Percentiles rank a stretch among this genome's conserved stretches.
phyloP scores from a whole-genome alignment of 2,113 vertebrate genomes.

The Callocephalon fimbriatum region DNA sequence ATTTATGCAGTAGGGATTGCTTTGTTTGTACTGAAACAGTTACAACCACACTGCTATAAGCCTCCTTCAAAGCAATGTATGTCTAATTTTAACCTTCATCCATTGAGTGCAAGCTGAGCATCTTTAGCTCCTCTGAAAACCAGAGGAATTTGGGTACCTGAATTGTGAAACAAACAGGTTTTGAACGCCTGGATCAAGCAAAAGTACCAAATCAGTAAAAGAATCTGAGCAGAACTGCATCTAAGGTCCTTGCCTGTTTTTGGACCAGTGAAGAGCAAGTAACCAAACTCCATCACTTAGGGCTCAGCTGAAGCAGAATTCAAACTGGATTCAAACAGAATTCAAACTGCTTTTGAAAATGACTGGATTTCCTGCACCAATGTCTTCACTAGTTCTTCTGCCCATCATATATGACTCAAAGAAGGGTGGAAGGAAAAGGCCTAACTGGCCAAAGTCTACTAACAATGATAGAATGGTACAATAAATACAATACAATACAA shows the following conservation, averaged over 20 bases:
- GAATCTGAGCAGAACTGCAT: neutral
- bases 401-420: neutral
- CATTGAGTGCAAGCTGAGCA: neutral
- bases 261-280: neutral
- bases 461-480: neutral
- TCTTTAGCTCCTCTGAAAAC: neutral
- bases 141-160: neutral
- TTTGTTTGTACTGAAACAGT: neutral
- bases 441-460: neutral
- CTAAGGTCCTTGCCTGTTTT: neutral
- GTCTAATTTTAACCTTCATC: neutral
- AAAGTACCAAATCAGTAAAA: neutral
- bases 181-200: neutral
- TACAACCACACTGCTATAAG: neutral
- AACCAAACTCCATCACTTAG: neutral
- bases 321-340: neutral
- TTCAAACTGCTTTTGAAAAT: neutral
- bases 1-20: neutral
- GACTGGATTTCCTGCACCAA: neutral
- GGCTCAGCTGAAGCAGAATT: neutral
- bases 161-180: neutral
- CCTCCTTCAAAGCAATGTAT: neutral
- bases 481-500: neutral
- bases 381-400: neutral
- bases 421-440: neutral